phyloP scores from a whole-genome alignment of 2,797 vertebrate genomes.

The Macrochelys suwanniensis region DNA sequence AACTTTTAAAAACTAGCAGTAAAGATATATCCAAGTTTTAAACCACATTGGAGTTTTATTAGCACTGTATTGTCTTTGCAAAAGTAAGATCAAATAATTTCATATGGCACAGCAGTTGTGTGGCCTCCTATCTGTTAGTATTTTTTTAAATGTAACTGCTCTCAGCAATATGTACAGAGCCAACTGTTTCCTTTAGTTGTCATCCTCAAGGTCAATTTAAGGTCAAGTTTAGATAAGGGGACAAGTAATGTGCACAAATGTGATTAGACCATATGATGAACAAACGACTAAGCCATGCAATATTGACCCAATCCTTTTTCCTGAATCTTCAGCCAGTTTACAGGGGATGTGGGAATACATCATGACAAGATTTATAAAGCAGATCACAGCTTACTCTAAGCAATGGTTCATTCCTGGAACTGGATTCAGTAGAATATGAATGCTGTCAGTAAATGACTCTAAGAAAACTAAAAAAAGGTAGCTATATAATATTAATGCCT shows the following conservation, averaged over 20 bases:
- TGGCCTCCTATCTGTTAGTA: not conserved
- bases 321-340: constrained; percentile 23
- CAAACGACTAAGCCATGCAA: not conserved
- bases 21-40: not conserved
- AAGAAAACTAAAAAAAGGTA: constrained; percentile 53
- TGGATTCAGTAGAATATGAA: constrained; percentile 26
- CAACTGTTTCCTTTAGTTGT: not conserved
- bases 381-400: constrained; percentile 33
- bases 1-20: not conserved
- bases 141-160: not conserved
- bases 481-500: constrained; percentile 37
- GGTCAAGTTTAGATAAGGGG: not conserved
- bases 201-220: constrained; percentile 28
- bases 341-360: constrained; percentile 6
- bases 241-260: not conserved
- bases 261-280: not conserved
- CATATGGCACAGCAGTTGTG: not conserved
- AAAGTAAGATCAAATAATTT: not conserved
- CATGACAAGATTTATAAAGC: constrained; percentile 35
- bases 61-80: not conserved
- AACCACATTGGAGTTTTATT: not conserved
- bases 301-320: not conserved
- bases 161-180: not conserved
- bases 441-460: constrained; percentile 45
- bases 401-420: constrained; percentile 37